These are phyloP conservation scores for Heterodera carotae DNA, from an alignment of 1,140 invertebrate genomes.

Conservation along the genomic window DNA sequence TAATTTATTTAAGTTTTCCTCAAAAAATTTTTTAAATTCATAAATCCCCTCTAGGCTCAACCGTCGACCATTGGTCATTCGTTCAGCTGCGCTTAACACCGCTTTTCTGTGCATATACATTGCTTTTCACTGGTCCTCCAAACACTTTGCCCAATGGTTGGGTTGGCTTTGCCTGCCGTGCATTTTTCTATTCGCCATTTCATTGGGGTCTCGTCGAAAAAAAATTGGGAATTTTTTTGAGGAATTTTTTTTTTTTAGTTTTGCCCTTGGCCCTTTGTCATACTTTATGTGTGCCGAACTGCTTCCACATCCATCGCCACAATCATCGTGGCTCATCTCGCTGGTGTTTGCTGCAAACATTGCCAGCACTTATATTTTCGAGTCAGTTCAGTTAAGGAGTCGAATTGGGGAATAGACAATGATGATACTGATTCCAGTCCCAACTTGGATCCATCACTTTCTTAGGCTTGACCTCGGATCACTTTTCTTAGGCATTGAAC, in stretches of 20 bases:
- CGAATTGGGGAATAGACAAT: too few relatives aligned
- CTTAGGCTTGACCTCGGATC: too few relatives aligned
- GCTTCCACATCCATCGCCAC: slow-evolving; percentile 4
- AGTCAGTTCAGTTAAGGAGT: not conserved
- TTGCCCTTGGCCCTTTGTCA: slow-evolving; percentile 6
- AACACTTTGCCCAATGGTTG: not conserved
- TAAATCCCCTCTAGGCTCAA: not conserved
- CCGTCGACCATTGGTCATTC: not conserved
- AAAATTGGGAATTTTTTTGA: not conserved
- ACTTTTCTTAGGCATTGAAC: too few relatives aligned
- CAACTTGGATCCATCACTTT: too few relatives aligned
- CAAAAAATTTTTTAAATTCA: not conserved
- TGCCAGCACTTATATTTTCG: not conserved
- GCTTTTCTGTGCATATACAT: not conserved
- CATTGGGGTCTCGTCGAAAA: not conserved
- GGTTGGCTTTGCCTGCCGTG: not conserved
- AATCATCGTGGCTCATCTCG: not conserved
- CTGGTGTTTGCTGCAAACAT: slow-evolving; percentile 6
- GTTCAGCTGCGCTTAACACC: not conserved
- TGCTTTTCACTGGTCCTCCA: not conserved
- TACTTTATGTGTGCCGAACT: slow-evolving; percentile 6
- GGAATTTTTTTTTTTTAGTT: not conserved
- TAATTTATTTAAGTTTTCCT: not conserved
- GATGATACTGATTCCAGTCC: too few relatives aligned
- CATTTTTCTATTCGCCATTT: slow-evolving; percentile 14